These are phyloP conservation scores for Spheniscus humboldti DNA, from an alignment of 2,797 vertebrate species.

Conservation along the genomic window DNA sequence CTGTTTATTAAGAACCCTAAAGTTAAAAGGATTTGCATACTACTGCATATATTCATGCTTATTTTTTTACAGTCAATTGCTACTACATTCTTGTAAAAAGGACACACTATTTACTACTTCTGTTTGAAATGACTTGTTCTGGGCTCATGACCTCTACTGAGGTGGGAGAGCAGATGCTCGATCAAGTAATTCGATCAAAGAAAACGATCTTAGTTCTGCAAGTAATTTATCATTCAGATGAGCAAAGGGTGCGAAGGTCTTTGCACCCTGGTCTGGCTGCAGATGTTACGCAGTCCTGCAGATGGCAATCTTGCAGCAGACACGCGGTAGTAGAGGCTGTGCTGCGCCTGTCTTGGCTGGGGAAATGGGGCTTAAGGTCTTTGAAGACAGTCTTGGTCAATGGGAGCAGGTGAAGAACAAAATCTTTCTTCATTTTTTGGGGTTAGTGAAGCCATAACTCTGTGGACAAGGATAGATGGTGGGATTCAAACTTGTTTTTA, in stretches of 20 bases:
- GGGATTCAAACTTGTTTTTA: background rate
- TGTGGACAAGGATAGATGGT: background rate
- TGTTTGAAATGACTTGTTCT: background rate
- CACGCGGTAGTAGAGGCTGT: background rate
- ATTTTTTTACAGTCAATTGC: background rate
- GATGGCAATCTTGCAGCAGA: conserved; percentile 48
- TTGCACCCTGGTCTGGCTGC: background rate
- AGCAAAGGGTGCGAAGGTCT: background rate
- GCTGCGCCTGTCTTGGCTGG: background rate
- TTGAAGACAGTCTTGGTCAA: background rate
- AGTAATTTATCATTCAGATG: background rate
- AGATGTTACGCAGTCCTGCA: background rate
- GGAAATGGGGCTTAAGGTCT: background rate
- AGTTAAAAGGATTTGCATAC: background rate
- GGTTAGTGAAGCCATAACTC: background rate
- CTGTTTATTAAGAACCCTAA: background rate
- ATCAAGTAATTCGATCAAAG: rapidly evolving
- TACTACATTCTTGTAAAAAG: background rate
- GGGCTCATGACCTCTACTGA: background rate
- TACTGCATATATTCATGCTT: background rate
- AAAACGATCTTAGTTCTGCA: background rate
- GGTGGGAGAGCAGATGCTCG: background rate
- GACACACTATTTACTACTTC: background rate
- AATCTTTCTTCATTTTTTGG: background rate
- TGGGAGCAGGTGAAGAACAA: background rate